Base-by-base conservation (phyloP, 2,888 invertebrate genomes). In the Chloroclysta siterata region DNA sequence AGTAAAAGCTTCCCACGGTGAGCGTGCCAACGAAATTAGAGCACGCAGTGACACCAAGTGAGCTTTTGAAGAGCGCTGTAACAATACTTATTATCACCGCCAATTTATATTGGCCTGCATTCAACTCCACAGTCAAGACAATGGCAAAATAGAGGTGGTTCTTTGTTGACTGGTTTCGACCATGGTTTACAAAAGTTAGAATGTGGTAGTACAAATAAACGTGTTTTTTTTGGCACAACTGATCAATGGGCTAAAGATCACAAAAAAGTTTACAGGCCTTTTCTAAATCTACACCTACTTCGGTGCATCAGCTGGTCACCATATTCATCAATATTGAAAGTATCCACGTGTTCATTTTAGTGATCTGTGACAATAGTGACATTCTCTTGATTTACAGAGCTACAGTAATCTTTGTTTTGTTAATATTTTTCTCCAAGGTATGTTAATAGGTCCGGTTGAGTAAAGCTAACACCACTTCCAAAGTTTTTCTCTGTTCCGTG, bases 1-100 rank as follows among this genome's bases (percentile, higher is more conserved):
- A 65, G 61, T 83, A 82, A 84, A 80, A 80, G 83, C 85, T 89
- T 89, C 89, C 87, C 89, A 89, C 88, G 88, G 80, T 79, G 76
- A 75, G 76, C 74, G 79, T 80, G 81, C 79, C 77, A 76, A 81
- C 81, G 76, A 83, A 89, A 87, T 83, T 88, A 73, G 89, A 89
- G 84, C 89, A 77, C 73, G 75, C 75, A 77, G 84, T 88, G 87
- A 88, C 89, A 89, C 87, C 87, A 81, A 81, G 80, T 84, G 75
- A 75, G 78, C 80, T 81, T 79, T 82, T 72, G 72, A 76, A 70
- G 77, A 80, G 77, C 75, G 75, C 75, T 71, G 72, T 83, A 86
- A 85, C 83, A 84, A 84, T 83, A 84, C 70, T 66, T 61, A 56
- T 56, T 44, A 70, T 68, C 71, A 63, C 54, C 67, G 70, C 84